phyloP scores from a whole-genome alignment of 2,888 invertebrate species.

The Tetragnatha montana region DNA sequence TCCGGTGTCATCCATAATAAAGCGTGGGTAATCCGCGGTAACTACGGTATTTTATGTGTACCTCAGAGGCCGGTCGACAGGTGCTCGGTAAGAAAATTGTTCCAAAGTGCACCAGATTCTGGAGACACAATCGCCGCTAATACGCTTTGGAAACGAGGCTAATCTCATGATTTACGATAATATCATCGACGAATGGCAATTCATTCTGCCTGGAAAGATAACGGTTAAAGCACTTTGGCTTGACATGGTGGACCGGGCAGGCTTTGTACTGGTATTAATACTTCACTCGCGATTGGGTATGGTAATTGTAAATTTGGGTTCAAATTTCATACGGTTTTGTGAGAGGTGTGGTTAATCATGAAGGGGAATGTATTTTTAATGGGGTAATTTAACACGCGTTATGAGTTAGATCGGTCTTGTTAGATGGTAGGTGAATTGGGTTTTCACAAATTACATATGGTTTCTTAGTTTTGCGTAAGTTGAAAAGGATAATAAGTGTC shows the following conservation, averaged over 20 bases:
- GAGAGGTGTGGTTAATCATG: too few species aligned
- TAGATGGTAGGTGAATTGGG: too few species aligned
- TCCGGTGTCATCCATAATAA: slow-evolving; percentile 43
- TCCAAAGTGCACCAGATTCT: slow-evolving; percentile 18
- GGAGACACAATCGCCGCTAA: slow-evolving; percentile 4
- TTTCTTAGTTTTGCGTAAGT: too few species aligned
- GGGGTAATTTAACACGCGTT: too few species aligned
- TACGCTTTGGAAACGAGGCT: background rate
- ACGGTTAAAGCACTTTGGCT: background rate
- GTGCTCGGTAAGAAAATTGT: slow-evolving; percentile 2
- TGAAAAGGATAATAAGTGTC: too few species aligned
- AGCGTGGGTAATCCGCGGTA: slow-evolving; percentile 20
- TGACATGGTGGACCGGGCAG: background rate
- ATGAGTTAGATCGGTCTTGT: too few species aligned
- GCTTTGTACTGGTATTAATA: too few species aligned
- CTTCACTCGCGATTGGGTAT: too few species aligned
- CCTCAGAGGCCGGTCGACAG: slow-evolving; percentile 10
- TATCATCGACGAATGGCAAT: slow-evolving; percentile 3
- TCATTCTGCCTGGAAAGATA: background rate
- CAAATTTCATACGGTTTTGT: too few species aligned
- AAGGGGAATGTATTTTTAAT: too few species aligned
- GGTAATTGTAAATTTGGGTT: too few species aligned
- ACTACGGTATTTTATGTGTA: slow-evolving; percentile 13
- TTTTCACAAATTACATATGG: too few species aligned
- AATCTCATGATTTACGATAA: slow-evolving; percentile 4